A percentile compares a stretch with the other conserved stretches of the same genome.
Evolutionary conservation across 2,113 vertebrate genomes (phyloP).

Genomic region (Cercopithecus mona): DNA sequence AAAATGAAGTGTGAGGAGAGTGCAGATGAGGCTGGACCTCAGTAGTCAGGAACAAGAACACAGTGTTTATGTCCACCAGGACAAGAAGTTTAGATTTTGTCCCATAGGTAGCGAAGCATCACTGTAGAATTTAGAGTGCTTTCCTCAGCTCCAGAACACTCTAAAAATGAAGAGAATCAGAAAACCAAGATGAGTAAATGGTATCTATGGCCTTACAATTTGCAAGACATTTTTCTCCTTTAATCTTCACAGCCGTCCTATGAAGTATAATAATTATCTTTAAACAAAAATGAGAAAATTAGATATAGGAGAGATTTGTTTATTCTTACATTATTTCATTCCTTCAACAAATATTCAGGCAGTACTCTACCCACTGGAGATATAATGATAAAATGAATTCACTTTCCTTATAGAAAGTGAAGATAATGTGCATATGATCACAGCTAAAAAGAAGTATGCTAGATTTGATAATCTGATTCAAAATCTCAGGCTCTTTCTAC

Average conservation of each 20-base stretch:
- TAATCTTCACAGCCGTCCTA: not conserved
- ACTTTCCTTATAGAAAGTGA: not conserved
- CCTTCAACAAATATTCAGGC: not conserved
- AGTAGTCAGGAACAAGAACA: not conserved
- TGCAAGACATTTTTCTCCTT: conserved; percentile 12
- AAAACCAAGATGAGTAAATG: conserved; percentile 1
- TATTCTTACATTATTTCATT: not conserved
- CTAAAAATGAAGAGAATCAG: conserved; percentile 31
- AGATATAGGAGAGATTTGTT: not conserved
- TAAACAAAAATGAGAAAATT: conserved; percentile 5
- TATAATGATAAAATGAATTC: not conserved
- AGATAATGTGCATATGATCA: no score
- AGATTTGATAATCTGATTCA: not conserved
- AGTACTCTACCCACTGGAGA: not conserved
- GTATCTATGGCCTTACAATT: not conserved
- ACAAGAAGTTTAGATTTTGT: not conserved
- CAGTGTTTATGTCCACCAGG: not conserved
- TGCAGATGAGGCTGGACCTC: not conserved
- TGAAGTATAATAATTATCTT: not conserved
- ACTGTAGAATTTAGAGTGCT: not conserved
- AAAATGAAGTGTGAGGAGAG: not conserved
- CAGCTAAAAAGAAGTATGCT: not conserved
- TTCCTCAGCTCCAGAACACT: not conserved
- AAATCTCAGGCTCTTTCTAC: not conserved
- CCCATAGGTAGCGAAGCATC: not conserved